Base-by-base conservation (phyloP, 2,797 vertebrate genomes). In the Protonibea diacanthus region DNA sequence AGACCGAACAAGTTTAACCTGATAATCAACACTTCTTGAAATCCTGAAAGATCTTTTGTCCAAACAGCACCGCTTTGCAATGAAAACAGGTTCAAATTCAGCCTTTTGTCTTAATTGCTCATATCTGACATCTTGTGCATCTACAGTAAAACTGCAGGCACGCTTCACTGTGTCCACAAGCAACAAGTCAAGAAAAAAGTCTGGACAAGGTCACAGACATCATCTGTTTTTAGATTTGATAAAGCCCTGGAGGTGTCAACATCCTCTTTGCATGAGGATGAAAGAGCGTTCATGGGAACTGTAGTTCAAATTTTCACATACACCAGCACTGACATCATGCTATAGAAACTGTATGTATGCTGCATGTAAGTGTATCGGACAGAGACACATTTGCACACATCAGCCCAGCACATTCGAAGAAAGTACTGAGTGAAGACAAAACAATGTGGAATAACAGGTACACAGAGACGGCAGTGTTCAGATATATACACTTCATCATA, bases 211-310 rank as follows among this genome's bases (percentile, higher is more conserved):
- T 76, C 56, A 70, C 21, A 42, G 40, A 0, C 55, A 25, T 45
- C 56, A n/a, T n/a, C 74, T 67, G 63, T 62, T 81, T 48, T 81
- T 56, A 55, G 42, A 66, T n/a, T 27, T 4, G 57, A 47, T 56
- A 53, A 61, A 27, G 11, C 17, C 0, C 18, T 10, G 17, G 21
- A 42, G 10, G 5, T 48, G 51, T 70, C 66, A 71, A 60, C 48
- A 70, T 73, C 77, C 49, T 61, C 21, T 33, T 59, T 48, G 55
- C 53, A 20, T 21, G 9, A 60, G 45, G 20, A n/a, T 45, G n/a
- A 45, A 18, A 55, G 18, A 14, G 66, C 13, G 49, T n/a, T 33
- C 17, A 33, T 71, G 40, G 78, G 72, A 71, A 60, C 71, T 55
- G 70, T 11, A 69, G 69, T 60, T 38, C 6, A 44, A 5, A 12